A percentile compares a stretch with the other conserved stretches of the same genome.
phyloP scores from a whole-genome alignment of 2,113 vertebrate genomes.

The Panthera uncia region DNA sequence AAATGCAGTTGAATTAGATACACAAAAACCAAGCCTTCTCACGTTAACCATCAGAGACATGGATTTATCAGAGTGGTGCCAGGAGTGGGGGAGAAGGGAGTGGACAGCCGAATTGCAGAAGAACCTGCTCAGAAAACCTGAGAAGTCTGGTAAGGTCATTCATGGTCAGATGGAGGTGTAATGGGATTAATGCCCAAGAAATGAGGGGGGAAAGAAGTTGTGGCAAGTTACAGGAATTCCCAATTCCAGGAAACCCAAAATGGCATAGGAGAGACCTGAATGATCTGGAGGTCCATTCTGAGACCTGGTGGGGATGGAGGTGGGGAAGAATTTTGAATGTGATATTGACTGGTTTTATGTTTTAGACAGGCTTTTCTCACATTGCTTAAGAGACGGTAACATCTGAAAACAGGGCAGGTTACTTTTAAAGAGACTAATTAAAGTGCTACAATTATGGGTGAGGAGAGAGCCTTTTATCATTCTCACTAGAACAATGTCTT shows the following conservation, averaged over 20 bases:
- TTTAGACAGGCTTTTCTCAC: neutral
- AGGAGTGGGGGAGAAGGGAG: neutral
- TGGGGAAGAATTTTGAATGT: neutral
- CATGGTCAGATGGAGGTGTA: neutral
- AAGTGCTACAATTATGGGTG: neutral
- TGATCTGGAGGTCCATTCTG: neutral
- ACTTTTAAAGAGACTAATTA: neutral
- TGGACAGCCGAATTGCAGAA: neutral
- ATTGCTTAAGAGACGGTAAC: neutral
- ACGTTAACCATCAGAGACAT: neutral
- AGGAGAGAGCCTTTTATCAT: neutral
- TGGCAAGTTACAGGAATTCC: neutral
- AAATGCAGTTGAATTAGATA: neutral
- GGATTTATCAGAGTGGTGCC: neutral
- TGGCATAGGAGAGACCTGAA: neutral
- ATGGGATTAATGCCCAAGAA: neutral
- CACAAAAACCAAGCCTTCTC: neutral
- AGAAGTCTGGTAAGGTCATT: neutral
- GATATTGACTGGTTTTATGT: neutral
- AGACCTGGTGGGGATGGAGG: neutral
- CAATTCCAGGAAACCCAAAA: neutral
- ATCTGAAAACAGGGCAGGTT: neutral
- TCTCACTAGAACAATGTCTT: neutral
- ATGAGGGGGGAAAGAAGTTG: neutral
- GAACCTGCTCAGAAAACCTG: neutral